Percentiles rank a stretch among this genome's conserved stretches.
phyloP scores from a whole-genome alignment of 2,113 vertebrate species.

The Solea solea region DNA sequence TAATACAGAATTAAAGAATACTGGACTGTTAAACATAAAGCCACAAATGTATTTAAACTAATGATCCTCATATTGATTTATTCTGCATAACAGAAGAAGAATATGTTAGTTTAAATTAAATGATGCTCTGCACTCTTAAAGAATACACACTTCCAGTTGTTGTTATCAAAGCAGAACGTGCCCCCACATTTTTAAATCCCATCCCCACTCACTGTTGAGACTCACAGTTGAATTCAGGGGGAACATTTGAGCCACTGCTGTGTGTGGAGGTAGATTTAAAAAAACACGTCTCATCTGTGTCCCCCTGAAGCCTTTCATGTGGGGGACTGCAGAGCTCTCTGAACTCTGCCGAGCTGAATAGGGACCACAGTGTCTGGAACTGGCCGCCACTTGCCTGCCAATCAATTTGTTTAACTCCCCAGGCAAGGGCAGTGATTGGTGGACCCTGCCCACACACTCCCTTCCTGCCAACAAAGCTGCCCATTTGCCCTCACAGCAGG shows the following conservation, averaged over 20 bases:
- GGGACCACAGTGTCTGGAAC: constrained; percentile 67
- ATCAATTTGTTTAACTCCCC: constrained; percentile 86
- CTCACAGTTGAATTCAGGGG: constrained; percentile 4
- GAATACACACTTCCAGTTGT: background rate
- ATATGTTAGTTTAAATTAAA: too few species aligned
- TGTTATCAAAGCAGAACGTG: background rate
- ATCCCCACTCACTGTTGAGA: background rate
- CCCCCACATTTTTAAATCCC: background rate
- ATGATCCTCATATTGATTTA: too few species aligned
- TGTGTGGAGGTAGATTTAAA: constrained; percentile 30
- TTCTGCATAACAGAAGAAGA: too few species aligned
- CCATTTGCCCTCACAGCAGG: constrained; percentile 83
- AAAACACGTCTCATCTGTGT: constrained; percentile 13
- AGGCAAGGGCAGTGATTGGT: constrained; percentile 77
- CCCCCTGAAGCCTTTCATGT: constrained; percentile 40
- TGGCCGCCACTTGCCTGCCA: constrained; percentile 74
- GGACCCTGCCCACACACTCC: constrained; percentile 75
- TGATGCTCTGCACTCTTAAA: background rate
- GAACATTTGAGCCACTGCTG: constrained; percentile 6
- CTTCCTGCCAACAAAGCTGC: constrained; percentile 76
- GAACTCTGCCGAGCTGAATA: constrained; percentile 57
- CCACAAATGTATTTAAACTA: too few species aligned
- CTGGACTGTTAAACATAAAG: too few species aligned
- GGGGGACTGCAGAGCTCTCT: constrained; percentile 26
- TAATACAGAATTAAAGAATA: too few species aligned